phyloP scores from a whole-genome alignment of 2,888 invertebrate species.

The Synergus itoensis region DNA sequence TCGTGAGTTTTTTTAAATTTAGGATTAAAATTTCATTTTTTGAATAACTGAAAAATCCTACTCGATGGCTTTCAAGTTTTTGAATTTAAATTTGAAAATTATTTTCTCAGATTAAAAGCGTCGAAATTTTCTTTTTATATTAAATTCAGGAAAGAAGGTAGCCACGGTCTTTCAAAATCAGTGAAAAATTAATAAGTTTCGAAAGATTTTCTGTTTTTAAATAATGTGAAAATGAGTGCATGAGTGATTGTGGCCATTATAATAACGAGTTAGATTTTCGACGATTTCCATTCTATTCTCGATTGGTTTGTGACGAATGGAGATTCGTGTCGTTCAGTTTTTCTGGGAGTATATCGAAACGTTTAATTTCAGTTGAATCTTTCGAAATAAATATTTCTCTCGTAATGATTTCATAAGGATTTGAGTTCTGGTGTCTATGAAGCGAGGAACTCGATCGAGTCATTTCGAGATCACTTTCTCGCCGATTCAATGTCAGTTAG shows the following conservation, averaged over 20 bases:
- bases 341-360: constrained; percentile 8
- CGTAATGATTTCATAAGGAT: constrained; percentile 22
- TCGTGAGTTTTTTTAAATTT: background rate
- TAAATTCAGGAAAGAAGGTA: background rate
- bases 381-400: constrained; percentile 24
- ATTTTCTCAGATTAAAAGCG: background rate
- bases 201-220: background rate
- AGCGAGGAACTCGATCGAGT: background rate
- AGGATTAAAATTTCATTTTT: background rate
- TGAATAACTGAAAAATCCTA: background rate
- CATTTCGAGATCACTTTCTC: constrained; percentile 36
- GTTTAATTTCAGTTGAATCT: constrained; percentile 15
- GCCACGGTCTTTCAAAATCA: background rate
- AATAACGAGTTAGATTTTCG: background rate
- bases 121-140: background rate
- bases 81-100: background rate
- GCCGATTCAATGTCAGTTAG: constrained; percentile 36
- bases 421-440: constrained; percentile 13
- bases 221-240: background rate
- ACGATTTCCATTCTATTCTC: constrained; percentile 15
- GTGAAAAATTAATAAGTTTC: background rate
- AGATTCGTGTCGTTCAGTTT: constrained; percentile 21
- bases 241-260: background rate
- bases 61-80: constrained; percentile 6
- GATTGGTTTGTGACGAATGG: background rate